Conservation (phyloP, 2,797 vertebrate species). For the Steatocranus sp. region DNA sequence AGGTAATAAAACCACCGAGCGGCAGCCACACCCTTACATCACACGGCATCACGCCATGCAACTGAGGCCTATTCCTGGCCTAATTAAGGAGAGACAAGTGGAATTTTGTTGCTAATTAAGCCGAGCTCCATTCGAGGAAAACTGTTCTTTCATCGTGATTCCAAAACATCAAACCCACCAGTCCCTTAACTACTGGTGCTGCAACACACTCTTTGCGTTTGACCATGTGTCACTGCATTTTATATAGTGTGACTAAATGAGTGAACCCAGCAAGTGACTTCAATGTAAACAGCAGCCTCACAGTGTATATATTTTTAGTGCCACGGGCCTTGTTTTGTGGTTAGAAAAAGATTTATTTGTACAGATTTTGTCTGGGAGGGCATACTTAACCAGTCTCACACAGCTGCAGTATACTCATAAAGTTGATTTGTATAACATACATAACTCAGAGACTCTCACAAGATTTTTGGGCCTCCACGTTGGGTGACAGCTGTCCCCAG, state of each 20-base stretch:
- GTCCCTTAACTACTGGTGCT: slow-evolving; percentile 11
- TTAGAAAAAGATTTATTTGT: slow-evolving; percentile 49
- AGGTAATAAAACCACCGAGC: slow-evolving; percentile 26
- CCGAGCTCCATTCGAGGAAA: slow-evolving; percentile 23
- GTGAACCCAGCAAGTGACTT: slow-evolving; percentile 2
- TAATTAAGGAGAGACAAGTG: slow-evolving; percentile 33
- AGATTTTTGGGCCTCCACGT: neutral
- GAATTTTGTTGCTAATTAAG: slow-evolving; percentile 30
- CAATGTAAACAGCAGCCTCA: slow-evolving; percentile 9
- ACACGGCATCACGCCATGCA: slow-evolving; percentile 16
- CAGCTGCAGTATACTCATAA: slow-evolving; percentile 47
- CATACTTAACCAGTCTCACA: slow-evolving; percentile 35
- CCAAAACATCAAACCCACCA: slow-evolving; percentile 43
- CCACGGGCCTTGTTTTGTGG: slow-evolving; percentile 35
- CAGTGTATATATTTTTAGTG: slow-evolving; percentile 19
- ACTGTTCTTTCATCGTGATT: slow-evolving; percentile 26
- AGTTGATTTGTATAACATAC: slow-evolving; percentile 51
- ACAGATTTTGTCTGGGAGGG: slow-evolving; percentile 46
- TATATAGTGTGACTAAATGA: slow-evolving; percentile 26
- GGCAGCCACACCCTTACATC: slow-evolving; percentile 41
- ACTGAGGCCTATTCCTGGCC: slow-evolving; percentile 17
- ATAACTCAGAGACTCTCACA: slow-evolving; percentile 26
- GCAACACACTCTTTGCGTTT: slow-evolving; percentile 5
- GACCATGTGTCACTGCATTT: slow-evolving; percentile 26
- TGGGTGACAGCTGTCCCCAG: neutral